Conservation (phyloP, 2,888 invertebrate species). For the Tetranychus truncatus region DNA sequence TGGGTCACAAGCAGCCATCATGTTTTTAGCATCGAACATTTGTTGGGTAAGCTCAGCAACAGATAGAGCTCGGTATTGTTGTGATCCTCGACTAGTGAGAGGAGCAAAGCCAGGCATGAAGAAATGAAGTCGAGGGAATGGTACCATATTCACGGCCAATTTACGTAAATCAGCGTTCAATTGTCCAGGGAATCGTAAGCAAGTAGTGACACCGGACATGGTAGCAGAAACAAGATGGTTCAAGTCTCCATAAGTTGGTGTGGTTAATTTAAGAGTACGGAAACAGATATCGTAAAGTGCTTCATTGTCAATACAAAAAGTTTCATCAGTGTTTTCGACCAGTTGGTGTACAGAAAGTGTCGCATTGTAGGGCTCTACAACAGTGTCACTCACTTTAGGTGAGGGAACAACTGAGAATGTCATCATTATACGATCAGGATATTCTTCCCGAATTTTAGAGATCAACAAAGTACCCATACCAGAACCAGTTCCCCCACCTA, state of each 20-base stretch:
- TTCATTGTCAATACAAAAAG: constrained; percentile 66
- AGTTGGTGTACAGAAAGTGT: constrained; percentile 67
- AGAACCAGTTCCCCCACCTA: constrained; percentile 72
- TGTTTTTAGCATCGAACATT: constrained; percentile 40
- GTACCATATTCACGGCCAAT: constrained; percentile 88
- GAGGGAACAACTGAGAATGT: constrained; percentile 51
- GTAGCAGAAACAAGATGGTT: constrained; percentile 42
- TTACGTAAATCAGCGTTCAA: constrained; percentile 79
- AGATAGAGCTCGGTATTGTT: constrained; percentile 32
- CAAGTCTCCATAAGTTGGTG: constrained; percentile 40
- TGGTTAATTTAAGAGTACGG: constrained; percentile 41
- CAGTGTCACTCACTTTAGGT: constrained; percentile 60
- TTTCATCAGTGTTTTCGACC: constrained; percentile 73
- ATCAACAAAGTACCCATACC: constrained; percentile 72
- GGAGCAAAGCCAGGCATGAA: constrained; percentile 29
- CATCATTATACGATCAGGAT: constrained; percentile 46
- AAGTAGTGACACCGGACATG: constrained; percentile 75
- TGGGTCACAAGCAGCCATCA: constrained; percentile 41
- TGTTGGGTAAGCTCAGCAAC: constrained; percentile 36
- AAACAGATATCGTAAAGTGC: constrained; percentile 48
- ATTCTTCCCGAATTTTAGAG: constrained; percentile 71
- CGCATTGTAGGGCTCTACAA: constrained; percentile 47
- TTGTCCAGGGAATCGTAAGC: constrained; percentile 78
- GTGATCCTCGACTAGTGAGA: constrained; percentile 27
- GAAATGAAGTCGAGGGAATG: constrained; percentile 57